These are phyloP conservation scores for Cheilosia impressa DNA, from an alignment of 2,888 invertebrate genomes.

Conservation along the genomic window DNA sequence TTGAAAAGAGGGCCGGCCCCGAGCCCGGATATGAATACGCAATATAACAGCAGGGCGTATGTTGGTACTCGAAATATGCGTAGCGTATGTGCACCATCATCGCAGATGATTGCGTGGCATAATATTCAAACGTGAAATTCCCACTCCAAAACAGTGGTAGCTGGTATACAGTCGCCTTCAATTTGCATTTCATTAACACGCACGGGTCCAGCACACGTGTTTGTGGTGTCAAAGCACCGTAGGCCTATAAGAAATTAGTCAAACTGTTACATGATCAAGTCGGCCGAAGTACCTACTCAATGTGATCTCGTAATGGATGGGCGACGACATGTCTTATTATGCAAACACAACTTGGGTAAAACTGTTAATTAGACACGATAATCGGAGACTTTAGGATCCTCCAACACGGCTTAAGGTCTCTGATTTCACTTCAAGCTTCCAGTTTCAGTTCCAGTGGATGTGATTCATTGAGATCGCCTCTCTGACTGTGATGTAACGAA, in stretches of 20 bases:
- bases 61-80: constrained; percentile 24
- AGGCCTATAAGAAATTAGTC: constrained; percentile 38
- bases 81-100: background rate
- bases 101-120: constrained; percentile 39
- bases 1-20: constrained; percentile 10
- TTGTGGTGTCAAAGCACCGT: constrained; percentile 56
- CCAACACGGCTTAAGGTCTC: background rate
- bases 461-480: constrained; percentile 14
- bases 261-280: constrained; percentile 59
- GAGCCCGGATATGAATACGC: constrained; percentile 47
- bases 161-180: constrained; percentile 29
- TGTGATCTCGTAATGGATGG: constrained; percentile 51
- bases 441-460: background rate
- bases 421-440: constrained; percentile 22
- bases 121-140: constrained; percentile 39
- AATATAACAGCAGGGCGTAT: constrained; percentile 36
- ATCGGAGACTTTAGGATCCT: constrained; percentile 17
- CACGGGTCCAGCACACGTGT: constrained; percentile 54
- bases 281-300: constrained; percentile 21
- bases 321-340: constrained; percentile 41
- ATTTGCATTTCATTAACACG: constrained; percentile 67
- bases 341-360: constrained; percentile 38
- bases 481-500: constrained; percentile 27
- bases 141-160: constrained; percentile 19
- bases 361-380: constrained; percentile 45